A percentile compares a stretch with the other conserved stretches of the same genome.
Evolutionary conservation across 1,140 invertebrate genomes (phyloP).

Genomic region (Ganaspis sp.): DNA sequence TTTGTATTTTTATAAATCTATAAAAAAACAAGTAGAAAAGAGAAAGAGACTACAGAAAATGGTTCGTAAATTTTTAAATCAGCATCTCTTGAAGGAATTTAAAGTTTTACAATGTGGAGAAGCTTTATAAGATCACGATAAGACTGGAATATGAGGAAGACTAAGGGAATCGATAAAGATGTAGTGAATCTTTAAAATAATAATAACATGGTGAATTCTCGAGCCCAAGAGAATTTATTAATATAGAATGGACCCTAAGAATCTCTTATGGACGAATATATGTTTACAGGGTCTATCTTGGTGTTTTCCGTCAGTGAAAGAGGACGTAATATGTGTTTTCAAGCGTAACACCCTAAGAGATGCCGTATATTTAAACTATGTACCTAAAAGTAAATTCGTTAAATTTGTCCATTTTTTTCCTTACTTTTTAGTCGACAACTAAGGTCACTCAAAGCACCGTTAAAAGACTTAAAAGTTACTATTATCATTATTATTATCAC

Average conservation of each 20-base stretch:
- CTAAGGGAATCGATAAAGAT: not conserved
- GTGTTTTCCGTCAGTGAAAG: slow-evolving; percentile 26
- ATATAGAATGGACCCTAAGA: not conserved
- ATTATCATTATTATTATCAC: no score
- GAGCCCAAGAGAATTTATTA: not conserved
- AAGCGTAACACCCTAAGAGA: slow-evolving; percentile 24
- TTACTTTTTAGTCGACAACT: not conserved
- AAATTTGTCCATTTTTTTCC: not conserved
- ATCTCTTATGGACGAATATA: not conserved
- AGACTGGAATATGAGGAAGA: no score
- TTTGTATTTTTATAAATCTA: no score
- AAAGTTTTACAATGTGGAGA: no score
- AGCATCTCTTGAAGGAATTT: no score
- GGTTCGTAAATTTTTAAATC: no score
- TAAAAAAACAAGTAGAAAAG: no score
- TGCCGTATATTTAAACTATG: slow-evolving; percentile 14
- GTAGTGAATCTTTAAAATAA: not conserved
- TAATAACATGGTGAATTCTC: not conserved
- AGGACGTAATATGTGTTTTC: slow-evolving; percentile 29
- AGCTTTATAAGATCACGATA: no score
- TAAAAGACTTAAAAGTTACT: no score
- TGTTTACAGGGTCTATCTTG: slow-evolving; percentile 1
- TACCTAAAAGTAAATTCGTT: not conserved
- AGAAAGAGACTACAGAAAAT: no score
- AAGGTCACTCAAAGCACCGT: no score